Percentiles rank a stretch among this genome's conserved stretches.
These are phyloP conservation scores for Pelagia noctiluca DNA, from an alignment of 30 jellyfish, hydroid and myxozoan species.

Conservation along the genomic window DNA sequence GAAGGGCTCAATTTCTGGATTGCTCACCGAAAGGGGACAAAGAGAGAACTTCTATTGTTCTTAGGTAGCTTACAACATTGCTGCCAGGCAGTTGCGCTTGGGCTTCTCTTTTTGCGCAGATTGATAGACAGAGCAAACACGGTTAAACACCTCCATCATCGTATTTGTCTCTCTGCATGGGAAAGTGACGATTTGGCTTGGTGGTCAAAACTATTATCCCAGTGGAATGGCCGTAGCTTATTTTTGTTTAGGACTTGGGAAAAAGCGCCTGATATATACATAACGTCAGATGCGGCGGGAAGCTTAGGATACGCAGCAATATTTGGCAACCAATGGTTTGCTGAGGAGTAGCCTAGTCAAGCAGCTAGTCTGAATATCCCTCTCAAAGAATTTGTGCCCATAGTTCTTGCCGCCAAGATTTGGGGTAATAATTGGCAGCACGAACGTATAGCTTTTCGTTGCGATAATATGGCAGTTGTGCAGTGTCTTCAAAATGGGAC, in stretches of 20 bases:
- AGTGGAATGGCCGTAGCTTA: background rate
- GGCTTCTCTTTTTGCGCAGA: background rate
- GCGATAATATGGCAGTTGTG: conserved; percentile 16
- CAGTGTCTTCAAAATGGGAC: background rate
- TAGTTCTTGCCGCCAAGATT: background rate
- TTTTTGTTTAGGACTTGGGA: background rate
- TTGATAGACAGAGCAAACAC: background rate
- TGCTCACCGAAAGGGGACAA: background rate
- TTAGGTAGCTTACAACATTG: background rate
- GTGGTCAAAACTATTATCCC: background rate
- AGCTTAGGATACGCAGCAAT: background rate
- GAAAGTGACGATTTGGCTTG: background rate
- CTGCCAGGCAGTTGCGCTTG: background rate
- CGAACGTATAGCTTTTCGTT: background rate
- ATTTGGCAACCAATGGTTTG: background rate
- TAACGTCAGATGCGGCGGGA: background rate
- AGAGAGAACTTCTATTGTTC: background rate
- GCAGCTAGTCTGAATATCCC: background rate
- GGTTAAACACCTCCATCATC: background rate
- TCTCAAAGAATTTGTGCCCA: background rate
- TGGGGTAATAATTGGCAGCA: background rate
- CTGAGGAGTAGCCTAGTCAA: background rate
- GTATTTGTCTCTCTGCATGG: background rate
- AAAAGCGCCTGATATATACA: background rate
- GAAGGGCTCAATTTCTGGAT: background rate